Evolutionary conservation across 2,113 vertebrate species (phyloP), one percentile per base, ranked within the genome.

Genomic region (Hyla sarda): DNA sequence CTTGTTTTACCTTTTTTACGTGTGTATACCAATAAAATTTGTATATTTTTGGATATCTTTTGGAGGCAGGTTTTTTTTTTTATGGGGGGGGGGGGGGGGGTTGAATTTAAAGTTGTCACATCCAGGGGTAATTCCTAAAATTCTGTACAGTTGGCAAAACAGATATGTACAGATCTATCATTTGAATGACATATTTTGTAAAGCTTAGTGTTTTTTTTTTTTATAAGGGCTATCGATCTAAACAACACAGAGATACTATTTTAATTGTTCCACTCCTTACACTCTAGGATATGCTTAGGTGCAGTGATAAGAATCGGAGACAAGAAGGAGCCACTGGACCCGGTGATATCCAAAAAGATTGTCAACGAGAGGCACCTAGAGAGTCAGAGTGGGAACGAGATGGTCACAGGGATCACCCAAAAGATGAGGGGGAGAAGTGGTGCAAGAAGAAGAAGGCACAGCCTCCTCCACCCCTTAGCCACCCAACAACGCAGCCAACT

Each of bases 331-430:
- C 85, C 54, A 28, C 67, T 47, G 85, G 19, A 41, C 41, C 67
- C n/a, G 23, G 69, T 34, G 85, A 87, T 56, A 34, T 67, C 25
- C 84, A 86, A 37, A 86, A 86, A 73, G 84, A 86, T 58, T 69
- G 62, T 45, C 62, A 82, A 56, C 77, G 85, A 41, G 85, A 87
- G 41, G 37, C 17, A 23, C 34, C 52, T 16, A 54, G 85, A 30
- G 85, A 87, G 14, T 23, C 84, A 37, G 85, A 87, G 11, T 87
- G 85, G 85, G 85, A 82, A 7, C 74, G 85, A 87, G 85, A 87
- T 41, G 50, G 85, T 25, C 67, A 87, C 41, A 65, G 41, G 50
- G 76, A 82, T 21, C 74, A 32, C 45, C 34, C 41, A 52, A 88
- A 79, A 65, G 65, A 88, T 12, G 87, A 88, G 25, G 81, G 28